Percentiles rank a stretch among this genome's conserved stretches.
phyloP scores from a whole-genome alignment of 2,888 invertebrate genomes.

The Diarsia rubi region DNA sequence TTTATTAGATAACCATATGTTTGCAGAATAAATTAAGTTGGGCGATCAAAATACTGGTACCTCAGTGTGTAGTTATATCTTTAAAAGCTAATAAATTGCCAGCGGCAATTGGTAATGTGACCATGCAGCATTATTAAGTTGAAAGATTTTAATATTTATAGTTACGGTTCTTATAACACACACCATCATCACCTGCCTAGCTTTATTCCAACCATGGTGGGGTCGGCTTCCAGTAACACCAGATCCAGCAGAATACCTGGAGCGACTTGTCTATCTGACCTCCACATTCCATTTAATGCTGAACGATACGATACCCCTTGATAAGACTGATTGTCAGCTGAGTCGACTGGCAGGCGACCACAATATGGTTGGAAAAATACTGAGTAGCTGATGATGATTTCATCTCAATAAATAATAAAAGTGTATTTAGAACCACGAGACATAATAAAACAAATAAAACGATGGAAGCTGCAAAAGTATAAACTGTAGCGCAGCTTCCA shows the following conservation, averaged over 20 bases:
- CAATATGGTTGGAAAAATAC: neutral
- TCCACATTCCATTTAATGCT: neutral
- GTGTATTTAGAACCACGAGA: too few species aligned
- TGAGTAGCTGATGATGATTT: neutral
- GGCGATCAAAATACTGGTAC: conserved; percentile 40
- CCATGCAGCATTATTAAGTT: conserved; percentile 14
- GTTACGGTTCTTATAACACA: neutral
- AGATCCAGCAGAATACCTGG: neutral
- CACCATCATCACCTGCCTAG: neutral
- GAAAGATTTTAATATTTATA: conserved; percentile 13
- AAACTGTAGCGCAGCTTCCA: too few species aligned
- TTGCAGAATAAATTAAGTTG: conserved; percentile 46
- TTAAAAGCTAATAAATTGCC: conserved; percentile 40
- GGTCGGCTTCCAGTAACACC: neutral
- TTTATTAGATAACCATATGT: conserved; percentile 56
- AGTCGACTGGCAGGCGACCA: neutral
- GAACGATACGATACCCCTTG: neutral
- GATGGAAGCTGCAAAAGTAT: too few species aligned
- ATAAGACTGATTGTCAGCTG: neutral
- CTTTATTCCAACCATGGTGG: neutral
- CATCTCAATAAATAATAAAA: too few species aligned
- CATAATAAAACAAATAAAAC: too few species aligned
- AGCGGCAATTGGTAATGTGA: conserved; percentile 23
- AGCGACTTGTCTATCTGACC: neutral
- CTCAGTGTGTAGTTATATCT: conserved; percentile 29